Base-by-base conservation (phyloP, 2,888 invertebrate genomes). In the Microctonus brassicae region DNA sequence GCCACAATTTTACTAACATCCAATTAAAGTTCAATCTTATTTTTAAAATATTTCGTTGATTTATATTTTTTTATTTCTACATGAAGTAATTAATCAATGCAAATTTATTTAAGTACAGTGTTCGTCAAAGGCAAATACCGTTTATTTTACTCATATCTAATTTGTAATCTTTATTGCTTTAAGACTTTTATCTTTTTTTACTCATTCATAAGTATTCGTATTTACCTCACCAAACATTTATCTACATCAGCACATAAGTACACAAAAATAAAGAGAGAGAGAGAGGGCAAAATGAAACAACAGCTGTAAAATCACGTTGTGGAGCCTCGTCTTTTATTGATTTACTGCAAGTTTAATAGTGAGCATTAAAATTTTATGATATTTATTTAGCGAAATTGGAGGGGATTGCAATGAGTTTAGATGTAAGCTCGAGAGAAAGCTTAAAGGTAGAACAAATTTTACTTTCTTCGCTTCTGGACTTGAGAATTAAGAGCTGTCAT, bases 311-410 rank as follows among this genome's bases (percentile, higher is more conserved):
- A 11, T 11, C 24, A 13, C 26, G 24, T 24, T 24, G 22, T 24
- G 26, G 13, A 1, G 26, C 55, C 22, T 55, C 22, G n/a, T 29
- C 24, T 55, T 24, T 42, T 58, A 72, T 74, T 69, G 71, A 71
- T 73, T 73, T 55, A 68, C 67, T 22, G 34, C 55, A 66, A 47
- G 29, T 53, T 53, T 42, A 70, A 72, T 60, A 61, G 20, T 53
- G 17, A 17, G 22, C 39, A 73, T 68, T 69, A 71, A 74, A 60
- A 71, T 73, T 69, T 67, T 47, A 73, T 70, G 63, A 69, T 76
- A 76, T 74, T 76, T 69, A 73, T 69, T 73, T 73, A 64, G 57
- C 61, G 52, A 69, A 70, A 67, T 69, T 22, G 17, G 24, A 39
- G 11, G 55, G 17, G 29, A 69, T 39, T 10, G 53, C 5, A 53